Base-by-base conservation (phyloP, 2,888 invertebrate species). In the Nipponacmea schrenckii region DNA sequence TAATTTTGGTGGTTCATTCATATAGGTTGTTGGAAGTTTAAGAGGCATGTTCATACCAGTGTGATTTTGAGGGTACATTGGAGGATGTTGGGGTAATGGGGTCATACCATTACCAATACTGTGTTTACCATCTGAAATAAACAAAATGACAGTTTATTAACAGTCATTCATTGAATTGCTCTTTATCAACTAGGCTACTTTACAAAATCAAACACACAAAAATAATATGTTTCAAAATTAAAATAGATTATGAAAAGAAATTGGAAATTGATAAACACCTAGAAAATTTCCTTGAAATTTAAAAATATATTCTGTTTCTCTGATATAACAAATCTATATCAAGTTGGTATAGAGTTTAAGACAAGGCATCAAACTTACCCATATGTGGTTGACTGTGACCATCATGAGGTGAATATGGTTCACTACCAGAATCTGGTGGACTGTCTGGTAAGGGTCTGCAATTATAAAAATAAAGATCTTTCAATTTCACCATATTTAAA, bases 381-480 rank as follows among this genome's bases (percentile, higher is more conserved):
- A 56, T 56, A 56, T 56, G 56, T 24, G 56, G 56, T 14, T 69
- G 74, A 44, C 68, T 75, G 70, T 81, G 81, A 17, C 80, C 83
- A 77, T 95, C 95, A 70, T 93, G 92, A 0, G 95, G 95, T 79
- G 97, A 97, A 90, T 96, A 97, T 0, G 97, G 96, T 86, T 97
- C 97, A 2, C 96, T 97, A 88, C 97, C 97, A 20, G 96, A 97
- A 89, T 97, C 97, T 24, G 97, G 97, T 24, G 97, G 97, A 89
- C 96, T 97, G 90, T 97, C 97, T 39, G 97, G 97, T 77, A 97
- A 81, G 64, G 86, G 86, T 67, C 85, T 86, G 80, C 27, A 82
- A 81, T 44, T 70, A 17, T 12, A 71, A 45, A 50, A 17, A n/a
- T n/a, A n/a, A n/a, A n/a, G n/a, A n/a, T n/a, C n/a, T n/a, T n/a